These are phyloP conservation scores for Trematocara nigrifrons DNA, from an alignment of 2,113 vertebrate species.

Conservation along the genomic window DNA sequence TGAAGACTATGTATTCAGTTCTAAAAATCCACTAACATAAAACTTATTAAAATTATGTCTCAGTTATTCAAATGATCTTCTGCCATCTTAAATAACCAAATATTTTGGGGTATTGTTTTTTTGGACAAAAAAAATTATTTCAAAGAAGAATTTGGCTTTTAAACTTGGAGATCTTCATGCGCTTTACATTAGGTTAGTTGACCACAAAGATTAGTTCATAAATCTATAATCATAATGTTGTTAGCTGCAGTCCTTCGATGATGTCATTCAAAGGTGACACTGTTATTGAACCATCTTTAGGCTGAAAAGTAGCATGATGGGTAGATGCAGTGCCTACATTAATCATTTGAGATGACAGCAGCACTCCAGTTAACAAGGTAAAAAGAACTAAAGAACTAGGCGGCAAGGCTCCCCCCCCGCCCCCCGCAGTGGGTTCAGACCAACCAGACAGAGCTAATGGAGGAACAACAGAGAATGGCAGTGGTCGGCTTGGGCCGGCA, in stretches of 20 bases:
- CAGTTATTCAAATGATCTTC: neutral
- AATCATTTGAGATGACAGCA: conserved; percentile 40
- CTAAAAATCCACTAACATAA: neutral
- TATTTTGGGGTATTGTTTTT: neutral
- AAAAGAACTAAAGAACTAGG: conserved; percentile 17
- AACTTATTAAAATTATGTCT: neutral
- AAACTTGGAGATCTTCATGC: neutral
- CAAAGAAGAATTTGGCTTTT: neutral
- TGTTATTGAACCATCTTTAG: neutral
- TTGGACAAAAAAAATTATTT: neutral
- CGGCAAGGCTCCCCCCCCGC: neutral
- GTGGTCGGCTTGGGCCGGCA: neutral
- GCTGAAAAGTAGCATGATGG: neutral
- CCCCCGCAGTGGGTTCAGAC: conserved; percentile 15
- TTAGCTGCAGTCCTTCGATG: neutral
- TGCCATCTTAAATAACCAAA: neutral
- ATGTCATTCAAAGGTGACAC: conserved; percentile 10
- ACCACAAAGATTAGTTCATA: neutral
- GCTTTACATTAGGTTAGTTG: neutral
- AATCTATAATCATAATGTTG: neutral
- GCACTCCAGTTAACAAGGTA: conserved; percentile 54
- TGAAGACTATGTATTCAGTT: neutral
- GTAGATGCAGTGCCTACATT: conserved; percentile 23
- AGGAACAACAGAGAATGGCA: conserved; percentile 34
- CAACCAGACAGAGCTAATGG: conserved; percentile 45